Evolutionary conservation across 2,888 invertebrate genomes (phyloP).

Genomic region (Thera obeliscata): DNA sequence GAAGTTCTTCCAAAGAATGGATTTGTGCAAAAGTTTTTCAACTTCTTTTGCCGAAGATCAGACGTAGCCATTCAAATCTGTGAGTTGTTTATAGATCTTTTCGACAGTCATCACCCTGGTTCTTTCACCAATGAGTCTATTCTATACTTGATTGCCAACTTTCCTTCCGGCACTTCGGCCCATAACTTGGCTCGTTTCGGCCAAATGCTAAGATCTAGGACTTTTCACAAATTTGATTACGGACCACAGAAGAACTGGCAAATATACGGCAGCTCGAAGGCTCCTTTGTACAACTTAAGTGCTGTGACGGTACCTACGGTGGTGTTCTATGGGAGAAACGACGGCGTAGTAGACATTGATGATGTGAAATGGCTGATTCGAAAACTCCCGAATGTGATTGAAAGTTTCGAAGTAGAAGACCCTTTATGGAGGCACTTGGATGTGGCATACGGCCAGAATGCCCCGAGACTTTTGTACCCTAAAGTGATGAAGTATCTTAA

Average conservation of each 20-base stretch:
- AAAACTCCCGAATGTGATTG: constrained; percentile 83
- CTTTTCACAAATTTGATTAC: constrained; percentile 64
- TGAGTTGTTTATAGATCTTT: constrained; percentile 46
- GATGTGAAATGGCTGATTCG: constrained; percentile 82
- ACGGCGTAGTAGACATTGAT: constrained; percentile 85
- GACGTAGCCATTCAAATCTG: constrained; percentile 50
- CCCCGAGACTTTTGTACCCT: constrained; percentile 42
- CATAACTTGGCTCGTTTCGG: constrained; percentile 64
- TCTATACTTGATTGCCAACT: constrained; percentile 54
- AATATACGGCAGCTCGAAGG: constrained; percentile 54
- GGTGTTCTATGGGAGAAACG: constrained; percentile 62
- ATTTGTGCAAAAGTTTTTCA: constrained; percentile 51
- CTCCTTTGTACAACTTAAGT: constrained; percentile 61
- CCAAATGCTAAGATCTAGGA: constrained; percentile 49
- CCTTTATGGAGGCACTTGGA: constrained; percentile 58
- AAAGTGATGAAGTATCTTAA: constrained; percentile 70
- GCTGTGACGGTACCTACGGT: constrained; percentile 59
- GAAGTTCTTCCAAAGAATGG: constrained; percentile 59
- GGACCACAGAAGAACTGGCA: constrained; percentile 56
- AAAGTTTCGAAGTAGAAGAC: constrained; percentile 81
- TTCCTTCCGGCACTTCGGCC: constrained; percentile 63
- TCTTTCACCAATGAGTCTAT: constrained; percentile 51
- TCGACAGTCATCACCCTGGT: constrained; percentile 52
- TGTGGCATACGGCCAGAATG: constrained; percentile 34
- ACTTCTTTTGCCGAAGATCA: constrained; percentile 56